Conservation (phyloP, 2,888 invertebrate genomes). For the Apodemia hepburni region DNA sequence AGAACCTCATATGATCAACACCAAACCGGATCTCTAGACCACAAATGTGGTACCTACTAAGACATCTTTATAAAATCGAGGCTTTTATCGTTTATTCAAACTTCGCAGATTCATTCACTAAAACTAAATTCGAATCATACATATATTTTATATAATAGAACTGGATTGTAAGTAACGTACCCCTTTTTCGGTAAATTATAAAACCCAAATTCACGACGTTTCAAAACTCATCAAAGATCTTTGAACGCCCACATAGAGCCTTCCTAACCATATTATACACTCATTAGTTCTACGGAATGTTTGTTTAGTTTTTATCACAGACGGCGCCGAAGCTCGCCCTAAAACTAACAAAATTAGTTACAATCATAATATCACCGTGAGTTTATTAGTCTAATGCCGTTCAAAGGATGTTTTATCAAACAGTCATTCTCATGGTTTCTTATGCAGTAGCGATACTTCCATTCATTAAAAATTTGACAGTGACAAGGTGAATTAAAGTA, state of each 20-base stretch:
- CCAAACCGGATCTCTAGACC: too few species aligned
- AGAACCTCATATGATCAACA: too few species aligned
- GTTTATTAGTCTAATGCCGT: constrained; percentile 49
- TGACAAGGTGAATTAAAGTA: constrained; percentile 37
- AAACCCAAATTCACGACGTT: constrained; percentile 31
- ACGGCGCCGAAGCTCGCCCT: constrained; percentile 54
- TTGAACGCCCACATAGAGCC: constrained; percentile 64
- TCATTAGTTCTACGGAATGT: constrained; percentile 71
- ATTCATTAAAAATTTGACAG: constrained; percentile 22
- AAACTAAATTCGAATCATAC: too few species aligned
- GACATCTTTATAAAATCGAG: too few species aligned
- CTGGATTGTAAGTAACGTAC: background rate
- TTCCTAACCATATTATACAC: constrained; percentile 72
- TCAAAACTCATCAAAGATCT: constrained; percentile 26
- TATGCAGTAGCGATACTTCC: constrained; percentile 21
- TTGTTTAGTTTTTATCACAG: constrained; percentile 64
- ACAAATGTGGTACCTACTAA: too few species aligned
- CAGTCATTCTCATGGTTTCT: constrained; percentile 37
- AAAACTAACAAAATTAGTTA: constrained; percentile 72
- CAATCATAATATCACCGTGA: constrained; percentile 49
- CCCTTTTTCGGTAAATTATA: constrained; percentile 37
- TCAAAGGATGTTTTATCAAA: constrained; percentile 40
- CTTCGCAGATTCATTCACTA: too few species aligned
- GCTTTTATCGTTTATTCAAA: too few species aligned
- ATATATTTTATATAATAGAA: too few species aligned